Percentiles rank a stretch among this genome's conserved stretches.
phyloP scores from a whole-genome alignment of 2,797 vertebrate species.

The Loris lydekkerianus region DNA sequence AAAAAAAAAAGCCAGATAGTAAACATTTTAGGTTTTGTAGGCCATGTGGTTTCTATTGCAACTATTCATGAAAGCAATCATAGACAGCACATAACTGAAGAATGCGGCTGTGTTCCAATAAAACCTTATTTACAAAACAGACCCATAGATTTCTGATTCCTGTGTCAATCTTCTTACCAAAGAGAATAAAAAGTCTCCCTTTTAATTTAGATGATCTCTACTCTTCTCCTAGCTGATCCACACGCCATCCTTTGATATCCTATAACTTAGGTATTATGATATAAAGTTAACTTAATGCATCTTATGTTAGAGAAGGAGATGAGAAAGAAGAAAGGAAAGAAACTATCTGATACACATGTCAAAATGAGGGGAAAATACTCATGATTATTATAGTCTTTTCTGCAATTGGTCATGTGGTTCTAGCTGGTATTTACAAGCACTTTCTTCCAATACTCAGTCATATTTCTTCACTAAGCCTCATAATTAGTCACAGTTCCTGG shows the following conservation, averaged over 20 bases:
- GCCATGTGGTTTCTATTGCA: conserved; percentile 36
- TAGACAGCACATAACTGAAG: not conserved
- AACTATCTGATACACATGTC: not conserved
- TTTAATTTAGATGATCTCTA: conserved; percentile 15
- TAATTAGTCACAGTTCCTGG: not conserved
- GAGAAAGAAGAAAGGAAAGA: conserved; percentile 50
- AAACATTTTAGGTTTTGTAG: conserved; percentile 59
- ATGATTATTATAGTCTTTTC: not conserved
- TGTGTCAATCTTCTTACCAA: conserved; percentile 29
- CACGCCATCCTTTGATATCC: not conserved
- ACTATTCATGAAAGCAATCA: not conserved
- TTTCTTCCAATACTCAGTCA: not conserved
- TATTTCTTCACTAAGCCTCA: not conserved
- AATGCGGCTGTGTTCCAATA: not conserved
- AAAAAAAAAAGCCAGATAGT: not conserved
- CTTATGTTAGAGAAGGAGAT: conserved; percentile 34
- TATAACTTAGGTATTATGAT: conserved; percentile 59
- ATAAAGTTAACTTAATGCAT: conserved; percentile 33
- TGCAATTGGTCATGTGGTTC: not conserved
- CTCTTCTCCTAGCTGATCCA: conserved; percentile 22
- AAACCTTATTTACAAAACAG: conserved; percentile 43
- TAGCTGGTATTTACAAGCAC: not conserved
- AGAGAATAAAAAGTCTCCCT: conserved; percentile 24
- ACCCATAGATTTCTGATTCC: not conserved
- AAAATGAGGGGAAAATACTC: conserved; percentile 41